Evolutionary conservation across 2,888 invertebrate genomes (phyloP).

Genomic region (Epinotia brunnichana): DNA sequence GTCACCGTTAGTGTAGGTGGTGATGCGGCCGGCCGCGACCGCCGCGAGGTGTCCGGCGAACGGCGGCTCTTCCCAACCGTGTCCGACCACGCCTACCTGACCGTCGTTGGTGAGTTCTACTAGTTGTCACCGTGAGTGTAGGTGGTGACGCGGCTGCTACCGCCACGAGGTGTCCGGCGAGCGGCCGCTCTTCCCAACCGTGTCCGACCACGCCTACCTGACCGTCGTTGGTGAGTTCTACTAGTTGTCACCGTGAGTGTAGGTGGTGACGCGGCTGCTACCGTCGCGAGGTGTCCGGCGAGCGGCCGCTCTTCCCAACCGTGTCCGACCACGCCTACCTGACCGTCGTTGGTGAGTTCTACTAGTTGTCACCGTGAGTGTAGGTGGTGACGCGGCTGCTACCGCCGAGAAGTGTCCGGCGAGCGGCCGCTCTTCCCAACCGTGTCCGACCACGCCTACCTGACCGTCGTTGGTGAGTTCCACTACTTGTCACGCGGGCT

Average conservation of each 20-base stretch:
- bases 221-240: no score
- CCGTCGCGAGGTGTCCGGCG: no score
- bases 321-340: no score
- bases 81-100: slow-evolving; percentile 12
- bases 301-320: no score
- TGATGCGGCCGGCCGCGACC: neutral
- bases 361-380: no score
- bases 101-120: slow-evolving; percentile 77
- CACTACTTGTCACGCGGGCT: neutral
- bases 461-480: slow-evolving; percentile 77
- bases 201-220: no score
- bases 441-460: slow-evolving; percentile 7
- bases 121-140: neutral
- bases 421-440: slow-evolving; percentile 83
- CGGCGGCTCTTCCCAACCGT: slow-evolving; percentile 78
- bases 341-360: no score
- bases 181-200: no score
- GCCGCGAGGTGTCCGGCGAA: slow-evolving; percentile 78
- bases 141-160: no score
- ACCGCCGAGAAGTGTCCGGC: slow-evolving; percentile 65
- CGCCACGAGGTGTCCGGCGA: no score
- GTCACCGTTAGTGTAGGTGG: neutral
- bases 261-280: no score
- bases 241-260: no score
- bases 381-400: neutral